Conservation (phyloP, 1,140 invertebrate species). For the Drosophila mojavensis region DNA sequence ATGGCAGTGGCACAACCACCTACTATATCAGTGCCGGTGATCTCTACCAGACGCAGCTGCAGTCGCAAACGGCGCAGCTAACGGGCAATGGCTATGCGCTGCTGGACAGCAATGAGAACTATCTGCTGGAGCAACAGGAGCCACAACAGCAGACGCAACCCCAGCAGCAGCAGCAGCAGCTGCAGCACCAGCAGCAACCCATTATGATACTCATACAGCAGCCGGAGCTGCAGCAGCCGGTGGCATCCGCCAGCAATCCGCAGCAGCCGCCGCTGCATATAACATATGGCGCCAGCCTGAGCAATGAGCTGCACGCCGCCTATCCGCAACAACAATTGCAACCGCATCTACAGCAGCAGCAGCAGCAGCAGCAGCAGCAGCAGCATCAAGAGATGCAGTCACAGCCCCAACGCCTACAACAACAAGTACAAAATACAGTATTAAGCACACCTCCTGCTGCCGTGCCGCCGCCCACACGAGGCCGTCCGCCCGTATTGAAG, state of each 20-base stretch:
- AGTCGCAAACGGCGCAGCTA: conserved; percentile 5
- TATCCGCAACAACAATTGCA: conserved; percentile 14
- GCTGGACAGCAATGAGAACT: conserved; percentile 69
- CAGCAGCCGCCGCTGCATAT: conserved; percentile 66
- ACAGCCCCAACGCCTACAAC: conserved; percentile 30
- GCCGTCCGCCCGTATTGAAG: conserved; percentile 58
- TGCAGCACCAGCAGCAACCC: conserved; percentile 53
- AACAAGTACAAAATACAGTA: conserved; percentile 60
- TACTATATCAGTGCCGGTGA: conserved; percentile 76
- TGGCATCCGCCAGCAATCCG: conserved; percentile 70
- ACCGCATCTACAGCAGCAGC: neutral
- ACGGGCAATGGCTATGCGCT: conserved; percentile 45
- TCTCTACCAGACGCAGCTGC: conserved; percentile 60
- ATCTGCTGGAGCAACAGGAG: conserved; percentile 55
- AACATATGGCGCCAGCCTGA: conserved; percentile 29
- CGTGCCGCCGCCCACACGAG: conserved; percentile 45
- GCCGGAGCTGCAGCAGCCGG: conserved; percentile 59
- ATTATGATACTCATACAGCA: conserved; percentile 77
- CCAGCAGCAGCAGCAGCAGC: conserved; percentile 34
- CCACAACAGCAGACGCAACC: conserved; percentile 26
- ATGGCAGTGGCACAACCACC: conserved; percentile 52
- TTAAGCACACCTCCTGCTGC: conserved; percentile 49
- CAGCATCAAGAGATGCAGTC: conserved; percentile 20
- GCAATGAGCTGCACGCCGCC: conserved; percentile 44
- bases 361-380: conserved; percentile 6